These are phyloP conservation scores for Aythya baeri DNA, from an alignment of 2,113 vertebrate genomes.

Conservation along the genomic window DNA sequence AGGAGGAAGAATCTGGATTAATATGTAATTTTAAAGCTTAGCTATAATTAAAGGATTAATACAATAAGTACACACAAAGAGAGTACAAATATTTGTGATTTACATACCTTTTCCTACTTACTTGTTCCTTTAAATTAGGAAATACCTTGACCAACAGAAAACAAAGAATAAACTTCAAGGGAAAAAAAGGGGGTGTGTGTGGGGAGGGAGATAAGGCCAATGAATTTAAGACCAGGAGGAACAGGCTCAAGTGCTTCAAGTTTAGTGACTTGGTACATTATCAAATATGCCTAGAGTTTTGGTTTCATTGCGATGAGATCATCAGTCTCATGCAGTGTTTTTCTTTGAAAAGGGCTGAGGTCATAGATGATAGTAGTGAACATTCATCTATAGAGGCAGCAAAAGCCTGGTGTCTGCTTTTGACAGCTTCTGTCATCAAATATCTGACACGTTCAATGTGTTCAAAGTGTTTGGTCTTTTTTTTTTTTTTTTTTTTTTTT, in stretches of 20 bases:
- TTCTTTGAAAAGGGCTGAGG: background rate
- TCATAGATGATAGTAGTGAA: no score
- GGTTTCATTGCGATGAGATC: background rate
- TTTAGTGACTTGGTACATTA: background rate
- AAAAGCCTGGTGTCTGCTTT: background rate
- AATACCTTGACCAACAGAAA: background rate
- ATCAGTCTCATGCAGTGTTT: background rate
- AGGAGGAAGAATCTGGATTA: background rate
- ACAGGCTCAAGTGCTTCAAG: background rate
- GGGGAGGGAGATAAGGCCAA: background rate
- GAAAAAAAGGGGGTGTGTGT: background rate
- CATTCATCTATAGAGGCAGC: background rate
- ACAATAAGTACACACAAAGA: background rate
- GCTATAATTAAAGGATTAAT: background rate
- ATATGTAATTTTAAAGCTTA: background rate
- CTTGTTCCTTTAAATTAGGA: background rate
- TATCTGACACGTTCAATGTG: background rate
- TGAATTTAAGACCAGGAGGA: background rate
- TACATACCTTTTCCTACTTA: background rate
- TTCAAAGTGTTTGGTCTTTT: background rate
- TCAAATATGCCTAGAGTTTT: background rate
- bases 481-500: background rate
- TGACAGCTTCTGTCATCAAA: background rate
- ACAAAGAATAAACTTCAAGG: background rate
- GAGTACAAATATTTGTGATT: background rate